Evolutionary conservation across 2,888 invertebrate genomes (phyloP), one percentile per base, ranked within the genome.

Genomic region (Luffia ferchaultella): DNA sequence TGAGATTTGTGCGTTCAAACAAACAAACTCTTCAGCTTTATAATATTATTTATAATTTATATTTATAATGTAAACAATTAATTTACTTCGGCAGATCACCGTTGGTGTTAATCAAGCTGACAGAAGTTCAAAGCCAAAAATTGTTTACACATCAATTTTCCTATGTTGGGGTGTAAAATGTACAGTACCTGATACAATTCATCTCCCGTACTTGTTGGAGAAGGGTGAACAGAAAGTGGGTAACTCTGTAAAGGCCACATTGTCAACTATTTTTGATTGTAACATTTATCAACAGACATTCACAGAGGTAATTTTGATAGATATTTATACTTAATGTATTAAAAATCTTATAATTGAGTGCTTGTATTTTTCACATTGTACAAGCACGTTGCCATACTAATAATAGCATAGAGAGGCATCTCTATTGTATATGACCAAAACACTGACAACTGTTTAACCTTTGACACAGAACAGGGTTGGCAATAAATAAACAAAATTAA

Each of bases 251-350:
- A 78, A 75, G 55, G 52, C 62, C 16, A 65, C 68, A 0, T 53
- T 85, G 49, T 73, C 73, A 50, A 72, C 61, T 20, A 59, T 82
- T 48, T 86, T 85, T 73, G 85, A 85, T 56, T 83, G 85, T 53
- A 73, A 68, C 50, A 77, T 85, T 16, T 70, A 65, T 53, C 77
- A 72, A 17, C 72, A 70, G 52, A 57, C 48, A 60, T 80, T 85
- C 59, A 72, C 74, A 45, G 79, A 84, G 75, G 83, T 85, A 65
- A 52, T 16, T 50, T 42, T 41, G 16, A 18, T 19, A 44, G 30
- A 15, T 44, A 7, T 44, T 16, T 44, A 16, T 44, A 44, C 12
- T 44, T 15, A 7, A 44, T 44, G 12, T 40, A 9, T 40, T 40
- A 12, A 40, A 40, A 40, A 12, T 9, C 9, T 40, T 40, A 40